Evolutionary conservation across 2,113 vertebrate genomes (phyloP).

Genomic region (Puma concolor): DNA sequence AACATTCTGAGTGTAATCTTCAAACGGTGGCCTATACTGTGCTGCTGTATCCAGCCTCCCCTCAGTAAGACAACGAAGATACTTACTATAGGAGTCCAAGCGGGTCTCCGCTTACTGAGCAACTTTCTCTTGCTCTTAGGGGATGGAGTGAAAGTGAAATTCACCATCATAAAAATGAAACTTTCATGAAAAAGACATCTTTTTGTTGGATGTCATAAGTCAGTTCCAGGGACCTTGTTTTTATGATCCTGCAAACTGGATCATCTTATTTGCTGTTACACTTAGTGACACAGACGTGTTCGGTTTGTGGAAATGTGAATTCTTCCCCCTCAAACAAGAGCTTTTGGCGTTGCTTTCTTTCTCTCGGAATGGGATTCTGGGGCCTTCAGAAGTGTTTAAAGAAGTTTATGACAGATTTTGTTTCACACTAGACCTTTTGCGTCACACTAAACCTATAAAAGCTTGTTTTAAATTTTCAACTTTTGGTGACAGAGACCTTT

Average conservation of each 20-base stretch:
- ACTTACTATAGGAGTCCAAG: background rate
- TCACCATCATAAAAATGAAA: background rate
- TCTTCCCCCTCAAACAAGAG: background rate
- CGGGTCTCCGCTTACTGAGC: background rate
- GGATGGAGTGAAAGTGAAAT: slow-evolving; percentile 30
- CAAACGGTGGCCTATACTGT: background rate
- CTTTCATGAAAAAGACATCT: background rate
- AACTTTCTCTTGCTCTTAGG: background rate
- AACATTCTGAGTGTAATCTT: background rate
- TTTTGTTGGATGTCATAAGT: background rate
- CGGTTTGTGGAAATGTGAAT: background rate
- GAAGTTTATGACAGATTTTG: slow-evolving; percentile 8
- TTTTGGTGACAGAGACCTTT: slow-evolving; percentile 22
- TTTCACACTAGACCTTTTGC: slow-evolving; percentile 30
- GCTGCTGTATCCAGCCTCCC: background rate
- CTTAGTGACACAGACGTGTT: slow-evolving; percentile 4
- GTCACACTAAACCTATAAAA: background rate
- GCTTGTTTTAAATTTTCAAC: slow-evolving; percentile 50
- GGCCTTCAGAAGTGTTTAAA: slow-evolving; percentile 28
- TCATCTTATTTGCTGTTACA: slow-evolving; percentile 23
- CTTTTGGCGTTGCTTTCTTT: slow-evolving; percentile 21
- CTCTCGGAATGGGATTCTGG: slow-evolving; percentile 40
- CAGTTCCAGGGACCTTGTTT: background rate
- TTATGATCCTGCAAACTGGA: slow-evolving; percentile 3
- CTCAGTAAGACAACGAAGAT: background rate